Evolutionary conservation across 1,140 invertebrate species (phyloP).

Genomic region (Hormaphis cornu): DNA sequence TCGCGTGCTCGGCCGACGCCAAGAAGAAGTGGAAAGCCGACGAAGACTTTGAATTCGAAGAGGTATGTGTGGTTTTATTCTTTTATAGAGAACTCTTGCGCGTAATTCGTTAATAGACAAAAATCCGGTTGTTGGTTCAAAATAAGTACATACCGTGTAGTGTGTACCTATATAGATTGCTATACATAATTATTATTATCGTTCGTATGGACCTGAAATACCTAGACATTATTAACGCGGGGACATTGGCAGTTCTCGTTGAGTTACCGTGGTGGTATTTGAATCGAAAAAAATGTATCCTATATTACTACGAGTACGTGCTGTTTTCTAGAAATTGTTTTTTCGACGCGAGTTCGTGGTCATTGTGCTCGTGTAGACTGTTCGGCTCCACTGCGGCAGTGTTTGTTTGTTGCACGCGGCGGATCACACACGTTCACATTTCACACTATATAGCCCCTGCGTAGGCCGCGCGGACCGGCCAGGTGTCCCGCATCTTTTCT

Average conservation of each 20-base stretch:
- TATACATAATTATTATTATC: too few species aligned
- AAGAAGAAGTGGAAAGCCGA: slow-evolving; percentile 55
- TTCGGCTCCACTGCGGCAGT: neutral
- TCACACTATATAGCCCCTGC: too few species aligned
- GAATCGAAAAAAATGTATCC: neutral
- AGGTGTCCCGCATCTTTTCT: neutral
- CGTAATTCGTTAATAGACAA: neutral
- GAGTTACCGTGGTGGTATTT: too few species aligned
- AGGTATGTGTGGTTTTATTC: slow-evolving; percentile 46
- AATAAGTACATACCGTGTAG: too few species aligned
- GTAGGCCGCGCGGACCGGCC: neutral
- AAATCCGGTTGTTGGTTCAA: too few species aligned
- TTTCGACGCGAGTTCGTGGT: neutral
- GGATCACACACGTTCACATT: neutral
- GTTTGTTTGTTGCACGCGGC: neutral
- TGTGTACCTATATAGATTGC: too few species aligned
- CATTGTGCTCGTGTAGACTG: slow-evolving; percentile 16
- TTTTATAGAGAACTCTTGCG: neutral
- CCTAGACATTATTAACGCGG: too few species aligned
- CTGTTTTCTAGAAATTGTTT: neutral
- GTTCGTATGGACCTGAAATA: too few species aligned
- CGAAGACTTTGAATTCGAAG: slow-evolving; percentile 59
- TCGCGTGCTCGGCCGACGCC: slow-evolving; percentile 43
- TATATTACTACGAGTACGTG: neutral
- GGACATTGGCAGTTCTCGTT: too few species aligned